Evolutionary conservation across 2,888 invertebrate species (phyloP).

Genomic region (Hemaris fuciformis): DNA sequence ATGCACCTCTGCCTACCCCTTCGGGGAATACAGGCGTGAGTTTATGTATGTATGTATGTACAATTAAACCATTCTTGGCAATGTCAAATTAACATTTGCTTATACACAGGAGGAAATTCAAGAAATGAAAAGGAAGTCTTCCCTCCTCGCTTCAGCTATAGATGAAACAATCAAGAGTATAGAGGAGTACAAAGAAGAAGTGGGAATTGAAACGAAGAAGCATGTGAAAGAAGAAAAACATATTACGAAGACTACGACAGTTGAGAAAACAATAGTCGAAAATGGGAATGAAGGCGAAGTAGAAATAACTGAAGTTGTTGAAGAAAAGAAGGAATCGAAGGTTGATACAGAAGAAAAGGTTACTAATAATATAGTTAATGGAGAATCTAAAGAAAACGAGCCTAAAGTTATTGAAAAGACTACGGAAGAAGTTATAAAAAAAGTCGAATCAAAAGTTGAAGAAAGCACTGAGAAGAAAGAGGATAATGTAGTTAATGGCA

Average conservation of each 20-base stretch:
- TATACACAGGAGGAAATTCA: slow-evolving; percentile 62
- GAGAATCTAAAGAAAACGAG: neutral
- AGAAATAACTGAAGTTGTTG: neutral
- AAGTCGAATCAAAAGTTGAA: neutral
- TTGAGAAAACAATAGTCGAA: slow-evolving; percentile 18
- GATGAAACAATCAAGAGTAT: slow-evolving; percentile 70
- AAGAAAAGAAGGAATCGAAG: neutral
- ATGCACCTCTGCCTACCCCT: too few species aligned
- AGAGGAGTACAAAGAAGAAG: slow-evolving; percentile 72
- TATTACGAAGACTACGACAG: slow-evolving; percentile 20
- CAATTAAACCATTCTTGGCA: too few species aligned
- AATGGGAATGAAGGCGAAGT: slow-evolving; percentile 12
- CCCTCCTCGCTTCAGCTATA: slow-evolving; percentile 68
- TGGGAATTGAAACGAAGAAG: slow-evolving; percentile 50
- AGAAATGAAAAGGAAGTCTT: slow-evolving; percentile 67
- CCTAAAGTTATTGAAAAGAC: neutral
- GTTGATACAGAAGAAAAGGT: neutral
- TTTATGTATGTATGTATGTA: too few species aligned
- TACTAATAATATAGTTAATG: neutral
- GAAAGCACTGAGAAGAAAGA: too few species aligned
- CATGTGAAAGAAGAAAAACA: slow-evolving; percentile 22
- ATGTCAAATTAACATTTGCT: slow-evolving; percentile 1
- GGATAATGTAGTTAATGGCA: too few species aligned
- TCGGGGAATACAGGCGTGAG: too few species aligned
- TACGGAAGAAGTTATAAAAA: neutral